Evolutionary conservation across 2,113 vertebrate genomes (phyloP).

Genomic region (Oostethus manadensis): DNA sequence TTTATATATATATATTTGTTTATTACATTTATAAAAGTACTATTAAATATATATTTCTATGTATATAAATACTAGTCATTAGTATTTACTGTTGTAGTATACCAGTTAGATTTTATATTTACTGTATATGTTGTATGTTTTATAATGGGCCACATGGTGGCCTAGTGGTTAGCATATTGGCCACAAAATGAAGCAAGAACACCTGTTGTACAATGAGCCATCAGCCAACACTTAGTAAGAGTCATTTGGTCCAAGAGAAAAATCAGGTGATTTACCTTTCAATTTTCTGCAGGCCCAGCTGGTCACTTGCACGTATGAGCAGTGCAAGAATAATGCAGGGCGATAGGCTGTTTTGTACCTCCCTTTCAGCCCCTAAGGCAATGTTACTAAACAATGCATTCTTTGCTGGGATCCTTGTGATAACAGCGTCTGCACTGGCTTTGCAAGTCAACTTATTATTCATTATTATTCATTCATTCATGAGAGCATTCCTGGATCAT

Average conservation of each 20-base stretch:
- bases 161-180: no score
- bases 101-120: no score
- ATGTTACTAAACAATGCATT: constrained; percentile 49
- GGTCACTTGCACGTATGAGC: constrained; percentile 13
- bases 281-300: constrained; percentile 5
- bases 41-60: no score
- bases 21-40: no score
- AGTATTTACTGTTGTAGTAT: no score
- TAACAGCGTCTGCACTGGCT: constrained; percentile 38
- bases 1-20: no score
- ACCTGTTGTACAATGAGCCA: neutral
- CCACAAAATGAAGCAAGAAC: constrained; percentile 10
- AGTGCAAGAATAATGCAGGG: constrained; percentile 24
- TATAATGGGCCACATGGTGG: no score
- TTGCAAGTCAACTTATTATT: constrained; percentile 44
- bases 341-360: constrained; percentile 30
- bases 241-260: constrained; percentile 12
- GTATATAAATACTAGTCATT: no score
- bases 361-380: constrained; percentile 27
- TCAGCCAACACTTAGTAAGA: constrained; percentile 3
- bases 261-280: constrained; percentile 9
- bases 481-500: constrained; percentile 48
- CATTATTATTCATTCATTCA: no score
- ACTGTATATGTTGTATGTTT: no score
- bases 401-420: constrained; percentile 52